phyloP scores from a whole-genome alignment of 2,888 invertebrate species.

The Sarcophaga rosellei region DNA sequence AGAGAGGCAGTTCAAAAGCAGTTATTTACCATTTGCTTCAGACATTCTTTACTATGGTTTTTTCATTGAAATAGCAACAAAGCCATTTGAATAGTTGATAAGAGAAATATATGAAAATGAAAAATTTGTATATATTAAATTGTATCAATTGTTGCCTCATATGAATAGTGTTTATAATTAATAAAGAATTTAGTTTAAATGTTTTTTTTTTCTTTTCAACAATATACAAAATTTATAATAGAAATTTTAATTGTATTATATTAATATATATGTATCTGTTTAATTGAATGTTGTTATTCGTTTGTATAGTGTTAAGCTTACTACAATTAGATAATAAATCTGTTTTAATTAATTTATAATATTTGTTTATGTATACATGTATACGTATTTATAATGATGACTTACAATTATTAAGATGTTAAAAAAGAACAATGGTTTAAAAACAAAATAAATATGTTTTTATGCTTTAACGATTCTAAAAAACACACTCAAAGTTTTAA shows the following conservation, averaged over 20 bases:
- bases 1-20: too few relatives aligned
- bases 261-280: too few relatives aligned
- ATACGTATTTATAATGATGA: conserved; percentile 49
- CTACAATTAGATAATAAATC: conserved; percentile 65
- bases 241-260: conserved; percentile 5
- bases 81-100: too few relatives aligned
- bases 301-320: conserved; percentile 55
- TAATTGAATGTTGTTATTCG: conserved; percentile 17
- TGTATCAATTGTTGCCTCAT: too few relatives aligned
- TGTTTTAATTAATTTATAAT: conserved; percentile 31
- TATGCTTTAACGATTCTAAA: conserved; percentile 42
- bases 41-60: too few relatives aligned
- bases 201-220: conserved; percentile 17
- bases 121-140: too few relatives aligned
- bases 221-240: conserved; percentile 50
- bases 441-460: conserved; percentile 29
- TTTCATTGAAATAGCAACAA: too few relatives aligned
- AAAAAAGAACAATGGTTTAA: conserved; percentile 64
- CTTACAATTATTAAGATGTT: conserved; percentile 61
- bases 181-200: conserved; percentile 33
- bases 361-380: not conserved
- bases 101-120: too few relatives aligned
- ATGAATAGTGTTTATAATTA: conserved; percentile 45
- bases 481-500: conserved; percentile 54
- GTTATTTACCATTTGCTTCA: too few relatives aligned